phyloP scores from a whole-genome alignment of 2,113 vertebrate species.

The Corythaixoides concolor region DNA sequence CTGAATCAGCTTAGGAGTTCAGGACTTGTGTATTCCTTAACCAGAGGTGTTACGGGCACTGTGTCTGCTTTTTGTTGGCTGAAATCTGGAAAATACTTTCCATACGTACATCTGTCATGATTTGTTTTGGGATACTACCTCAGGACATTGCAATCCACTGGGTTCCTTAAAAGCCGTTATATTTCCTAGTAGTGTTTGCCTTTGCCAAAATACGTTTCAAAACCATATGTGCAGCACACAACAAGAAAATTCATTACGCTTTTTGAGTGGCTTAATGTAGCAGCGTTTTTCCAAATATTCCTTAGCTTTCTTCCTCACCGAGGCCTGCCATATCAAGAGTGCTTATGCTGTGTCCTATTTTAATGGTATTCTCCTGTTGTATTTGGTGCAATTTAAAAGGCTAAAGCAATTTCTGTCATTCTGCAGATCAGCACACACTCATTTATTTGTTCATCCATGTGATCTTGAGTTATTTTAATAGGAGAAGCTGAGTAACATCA shows the following conservation, averaged over 20 bases:
- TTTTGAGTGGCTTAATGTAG: not conserved
- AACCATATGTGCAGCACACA: not conserved
- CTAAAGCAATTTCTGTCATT: not conserved
- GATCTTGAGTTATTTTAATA: not conserved
- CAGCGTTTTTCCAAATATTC: not conserved
- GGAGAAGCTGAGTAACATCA: not conserved
- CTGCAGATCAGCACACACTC: not conserved
- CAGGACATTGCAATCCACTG: not conserved
- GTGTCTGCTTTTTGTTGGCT: not conserved
- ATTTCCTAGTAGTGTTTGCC: not conserved
- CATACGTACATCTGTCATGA: accelerated
- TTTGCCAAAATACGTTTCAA: not conserved
- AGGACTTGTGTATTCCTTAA: not conserved
- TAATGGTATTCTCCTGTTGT: not conserved
- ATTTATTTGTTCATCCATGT: not conserved
- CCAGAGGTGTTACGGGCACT: not conserved
- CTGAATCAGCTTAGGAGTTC: not conserved
- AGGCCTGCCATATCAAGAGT: not conserved
- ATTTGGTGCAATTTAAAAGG: not conserved
- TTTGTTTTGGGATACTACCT: not conserved
- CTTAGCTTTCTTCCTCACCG: not conserved
- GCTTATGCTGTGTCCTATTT: not conserved
- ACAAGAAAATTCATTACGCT: not conserved
- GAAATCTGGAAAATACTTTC: not conserved
- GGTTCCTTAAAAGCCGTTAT: not conserved